phyloP scores from a whole-genome alignment of 2,888 invertebrate genomes.

The Eledone cirrhosa region DNA sequence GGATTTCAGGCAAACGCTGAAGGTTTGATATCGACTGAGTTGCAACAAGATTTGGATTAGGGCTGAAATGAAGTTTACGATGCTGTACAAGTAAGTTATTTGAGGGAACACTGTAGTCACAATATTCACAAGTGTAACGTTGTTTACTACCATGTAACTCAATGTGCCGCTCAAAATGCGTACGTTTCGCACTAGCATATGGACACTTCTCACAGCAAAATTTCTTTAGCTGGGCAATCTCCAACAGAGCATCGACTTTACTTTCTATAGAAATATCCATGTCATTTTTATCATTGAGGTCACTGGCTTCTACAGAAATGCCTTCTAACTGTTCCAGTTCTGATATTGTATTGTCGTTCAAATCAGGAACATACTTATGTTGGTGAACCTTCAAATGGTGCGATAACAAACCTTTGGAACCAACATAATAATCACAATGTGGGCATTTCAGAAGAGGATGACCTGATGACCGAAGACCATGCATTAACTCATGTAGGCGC shows the following conservation, averaged over 20 bases:
- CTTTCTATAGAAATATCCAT: constrained; percentile 45
- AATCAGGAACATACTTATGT: constrained; percentile 44
- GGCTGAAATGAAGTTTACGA: constrained; percentile 76
- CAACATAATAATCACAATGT: constrained; percentile 82
- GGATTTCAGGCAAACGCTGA: constrained; percentile 65
- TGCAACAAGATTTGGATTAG: constrained; percentile 62
- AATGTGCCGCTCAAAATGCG: constrained; percentile 84
- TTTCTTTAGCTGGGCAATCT: constrained; percentile 79
- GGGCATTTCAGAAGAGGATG: constrained; percentile 72
- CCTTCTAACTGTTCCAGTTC: constrained; percentile 57
- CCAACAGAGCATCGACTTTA: constrained; percentile 73
- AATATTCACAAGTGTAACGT: constrained; percentile 82
- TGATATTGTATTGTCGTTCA: constrained; percentile 38
- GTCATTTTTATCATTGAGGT: constrained; percentile 42
- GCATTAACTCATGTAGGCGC: constrained; percentile 85
- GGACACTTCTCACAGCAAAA: constrained; percentile 75
- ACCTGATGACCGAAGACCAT: constrained; percentile 68
- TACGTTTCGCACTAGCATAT: constrained; percentile 85
- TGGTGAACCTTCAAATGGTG: constrained; percentile 75
- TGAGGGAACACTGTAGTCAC: constrained; percentile 88
- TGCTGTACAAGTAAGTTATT: constrained; percentile 86
- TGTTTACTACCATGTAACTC: constrained; percentile 85
- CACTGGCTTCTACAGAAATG: constrained; percentile 32
- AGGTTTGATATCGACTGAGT: constrained; percentile 63
- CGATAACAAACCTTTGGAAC: constrained; percentile 77